phyloP scores from a whole-genome alignment of 2,113 vertebrate species.

The Phrynosoma platyrhinos region DNA sequence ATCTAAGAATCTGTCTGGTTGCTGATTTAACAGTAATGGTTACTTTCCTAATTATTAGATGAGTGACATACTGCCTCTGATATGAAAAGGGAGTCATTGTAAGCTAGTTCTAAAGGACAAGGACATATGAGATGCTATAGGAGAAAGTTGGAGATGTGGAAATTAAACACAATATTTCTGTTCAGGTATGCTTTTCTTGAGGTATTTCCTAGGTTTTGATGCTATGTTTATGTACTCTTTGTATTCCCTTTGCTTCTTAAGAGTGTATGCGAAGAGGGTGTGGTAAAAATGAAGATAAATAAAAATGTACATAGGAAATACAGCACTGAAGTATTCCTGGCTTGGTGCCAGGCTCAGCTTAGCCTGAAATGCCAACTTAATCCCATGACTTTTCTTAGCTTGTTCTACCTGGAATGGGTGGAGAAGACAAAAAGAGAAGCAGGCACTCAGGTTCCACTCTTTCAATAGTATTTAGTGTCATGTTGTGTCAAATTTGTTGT shows the following conservation, averaged over 20 bases:
- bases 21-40: not conserved
- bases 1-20: not conserved
- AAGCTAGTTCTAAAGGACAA: not conserved
- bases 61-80: too few relatives aligned
- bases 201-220: not conserved
- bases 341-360: conserved; percentile 51
- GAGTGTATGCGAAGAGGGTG: not conserved
- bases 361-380: conserved; percentile 62
- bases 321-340: conserved; percentile 53
- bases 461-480: not conserved
- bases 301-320: conserved; percentile 8
- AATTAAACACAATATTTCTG: not conserved
- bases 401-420: conserved; percentile 51
- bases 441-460: not conserved
- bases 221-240: not conserved
- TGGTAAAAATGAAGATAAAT: not conserved
- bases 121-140: too few relatives aligned
- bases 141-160: not conserved
- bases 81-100: not conserved
- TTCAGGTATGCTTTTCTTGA: not conserved
- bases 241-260: not conserved
- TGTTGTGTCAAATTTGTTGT: not conserved
- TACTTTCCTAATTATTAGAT: not conserved
- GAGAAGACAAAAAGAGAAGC: conserved; percentile 14
- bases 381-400: conserved; percentile 40